Evolutionary conservation across 2,797 vertebrate genomes (phyloP).

Genomic region (Gallirallus australis): DNA sequence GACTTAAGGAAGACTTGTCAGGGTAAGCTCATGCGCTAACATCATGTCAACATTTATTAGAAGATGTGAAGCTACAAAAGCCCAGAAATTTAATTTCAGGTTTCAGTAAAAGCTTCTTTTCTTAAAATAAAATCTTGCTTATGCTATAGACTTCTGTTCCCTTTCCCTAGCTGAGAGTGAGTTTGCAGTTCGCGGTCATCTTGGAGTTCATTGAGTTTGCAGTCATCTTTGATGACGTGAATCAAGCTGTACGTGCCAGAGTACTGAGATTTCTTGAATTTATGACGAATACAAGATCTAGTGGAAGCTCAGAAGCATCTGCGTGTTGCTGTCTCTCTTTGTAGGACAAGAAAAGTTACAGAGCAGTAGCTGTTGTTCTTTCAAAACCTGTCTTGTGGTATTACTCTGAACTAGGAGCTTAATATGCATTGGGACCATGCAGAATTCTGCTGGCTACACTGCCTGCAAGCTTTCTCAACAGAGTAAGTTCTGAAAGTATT

Average conservation of each 20-base stretch:
- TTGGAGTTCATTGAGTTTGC: background rate
- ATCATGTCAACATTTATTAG: background rate
- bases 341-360: background rate
- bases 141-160: background rate
- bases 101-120: background rate
- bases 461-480: background rate
- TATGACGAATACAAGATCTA: background rate
- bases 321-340: background rate
- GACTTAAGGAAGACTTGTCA: constrained; percentile 85
- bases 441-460: constrained; percentile 20
- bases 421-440: background rate
- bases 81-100: background rate
- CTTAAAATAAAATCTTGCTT: background rate
- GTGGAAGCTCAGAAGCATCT: background rate
- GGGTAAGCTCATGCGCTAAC: constrained; percentile 80
- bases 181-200: background rate
- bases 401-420: constrained; percentile 13
- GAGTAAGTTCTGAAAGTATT: constrained; percentile 40
- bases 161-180: background rate
- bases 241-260: background rate
- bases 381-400: constrained; percentile 18
- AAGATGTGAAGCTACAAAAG: background rate
- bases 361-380: constrained; percentile 10
- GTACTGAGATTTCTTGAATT: background rate
- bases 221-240: background rate